Base-by-base conservation (phyloP, 2,113 vertebrate genomes). In the Rhinolophus sinicus region DNA sequence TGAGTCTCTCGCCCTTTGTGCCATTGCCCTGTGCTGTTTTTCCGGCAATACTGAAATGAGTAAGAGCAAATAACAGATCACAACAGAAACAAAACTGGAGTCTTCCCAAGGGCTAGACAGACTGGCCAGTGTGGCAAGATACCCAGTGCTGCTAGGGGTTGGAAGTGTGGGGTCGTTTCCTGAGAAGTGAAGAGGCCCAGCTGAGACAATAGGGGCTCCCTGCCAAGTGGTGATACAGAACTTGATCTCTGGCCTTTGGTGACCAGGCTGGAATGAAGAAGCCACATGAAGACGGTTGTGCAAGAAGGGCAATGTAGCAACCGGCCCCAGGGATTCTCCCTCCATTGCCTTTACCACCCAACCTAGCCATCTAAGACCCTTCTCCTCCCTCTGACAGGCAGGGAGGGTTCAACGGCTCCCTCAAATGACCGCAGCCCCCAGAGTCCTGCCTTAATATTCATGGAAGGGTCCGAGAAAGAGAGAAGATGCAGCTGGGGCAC, bases 1-100 rank as follows among this genome's bases (percentile, higher is more conserved):
- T 35, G 24, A 50, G 56, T 47, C 35, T n/a, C 4, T 56, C 9
- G 40, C 4, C 38, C 40, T 81, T 28, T 11, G 44, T 77, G 88
- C 33, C 58, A 50, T 0, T 1, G 13, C 56, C 24, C 94, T 21
- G 26, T 65, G 87, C 88, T 30, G 54, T 26, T 54, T 54, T 60
- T 44, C 91, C 84, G 69, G 60, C 47, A 73, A 58, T 21, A 11
- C 18, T 73, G 83, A 87, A 88, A 76, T 54, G 60, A 52, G 28
- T 22, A 54, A 82, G 26, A 62, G 56, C 38, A 62, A 82, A 81
- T 60, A 40, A 82, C 11, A 12, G 28, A 64, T 52, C 35, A 76
- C 35, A 64, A 7, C 47, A 30, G 24, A 14, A 82, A 33, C 35
- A 62, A 70, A 70, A 89, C 3, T 35, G 40, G 26, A 33, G 24